These are phyloP conservation scores for Thymelicus acteon DNA, from an alignment of 2,888 invertebrate species.

Conservation along the genomic window DNA sequence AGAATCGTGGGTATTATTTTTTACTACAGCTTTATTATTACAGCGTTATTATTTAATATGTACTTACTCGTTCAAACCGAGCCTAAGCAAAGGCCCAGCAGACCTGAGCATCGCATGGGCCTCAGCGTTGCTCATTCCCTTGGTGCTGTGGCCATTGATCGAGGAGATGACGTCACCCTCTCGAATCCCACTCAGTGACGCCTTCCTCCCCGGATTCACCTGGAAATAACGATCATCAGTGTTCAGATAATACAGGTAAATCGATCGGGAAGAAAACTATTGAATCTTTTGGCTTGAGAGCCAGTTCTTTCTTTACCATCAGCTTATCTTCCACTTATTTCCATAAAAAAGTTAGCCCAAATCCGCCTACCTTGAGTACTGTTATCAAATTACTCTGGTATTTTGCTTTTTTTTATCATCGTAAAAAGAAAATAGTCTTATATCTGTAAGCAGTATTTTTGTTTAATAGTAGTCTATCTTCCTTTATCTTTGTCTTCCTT, in stretches of 20 bases:
- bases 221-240: constrained; percentile 58
- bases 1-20: not conserved
- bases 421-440: no score
- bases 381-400: no score
- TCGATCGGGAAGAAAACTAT: no score
- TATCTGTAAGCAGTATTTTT: no score
- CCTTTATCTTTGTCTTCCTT: no score
- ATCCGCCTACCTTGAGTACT: no score
- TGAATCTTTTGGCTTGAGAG: no score
- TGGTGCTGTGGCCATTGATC: constrained; percentile 90
- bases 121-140: constrained; percentile 88
- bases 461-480: no score
- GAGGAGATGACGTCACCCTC: constrained; percentile 93
- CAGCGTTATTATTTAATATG: not conserved
- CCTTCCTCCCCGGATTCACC: constrained; percentile 95
- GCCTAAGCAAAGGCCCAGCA: constrained; percentile 87
- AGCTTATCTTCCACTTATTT: no score
- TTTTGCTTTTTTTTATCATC: no score
- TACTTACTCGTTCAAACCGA: constrained; percentile 89
- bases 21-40: not conserved
- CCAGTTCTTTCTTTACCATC: no score
- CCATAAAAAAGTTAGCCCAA: no score
- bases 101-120: constrained; percentile 90
- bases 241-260: constrained; percentile 1
- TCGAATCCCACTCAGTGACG: constrained; percentile 90